Evolutionary conservation across 2,888 invertebrate genomes (phyloP), one percentile per base, ranked within the genome.

Genomic region (Punctoribates punctum): DNA sequence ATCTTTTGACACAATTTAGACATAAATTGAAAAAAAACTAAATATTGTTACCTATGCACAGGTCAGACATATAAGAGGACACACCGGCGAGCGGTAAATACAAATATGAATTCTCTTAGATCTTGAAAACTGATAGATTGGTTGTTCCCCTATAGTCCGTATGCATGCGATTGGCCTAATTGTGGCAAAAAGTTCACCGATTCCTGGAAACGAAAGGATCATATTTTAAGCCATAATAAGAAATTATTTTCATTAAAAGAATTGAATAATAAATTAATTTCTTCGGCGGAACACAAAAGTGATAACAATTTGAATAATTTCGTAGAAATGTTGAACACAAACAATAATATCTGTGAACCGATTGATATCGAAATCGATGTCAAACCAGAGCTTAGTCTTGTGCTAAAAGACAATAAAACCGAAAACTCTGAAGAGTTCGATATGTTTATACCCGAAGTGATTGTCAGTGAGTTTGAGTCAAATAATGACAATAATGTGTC

Each of bases 101-200:
- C 11, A 42, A 42, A 42, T n/a, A 34, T 34, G 8, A 42, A 42
- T 42, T 13, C 42, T 34, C 8, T 34, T 34, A 34, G 34, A 34
- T 34, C 34, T 34, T 8, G 34, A 34, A 34, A 34, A 34, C 34
- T 34, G 34, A 34, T n/a, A n/a, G 54, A 54, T n/a, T 54, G 23
- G 54, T n/a, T 62, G 42, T 42, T 11, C 42, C 42, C 42, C 42
- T 42, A 42, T 42, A 70, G 94, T 74, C 94, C 94, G 0, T 95
- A 90, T 82, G 91, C 91, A 81, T 95, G 94, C 82, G 92, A 93
- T 77, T 90, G 90, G 76, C 89, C 90, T 79, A 89, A 89, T 65
- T 94, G 94, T 82, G 92, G 91, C 0, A 94, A 94, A 83, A 91
- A 91, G 0, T 95, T 95, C 82, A 94, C 94, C 0, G 88, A 94